Percentiles rank a stretch among this genome's conserved stretches.
phyloP scores from a whole-genome alignment of 2,888 invertebrate genomes.

The Cheiracanthium punctorium region DNA sequence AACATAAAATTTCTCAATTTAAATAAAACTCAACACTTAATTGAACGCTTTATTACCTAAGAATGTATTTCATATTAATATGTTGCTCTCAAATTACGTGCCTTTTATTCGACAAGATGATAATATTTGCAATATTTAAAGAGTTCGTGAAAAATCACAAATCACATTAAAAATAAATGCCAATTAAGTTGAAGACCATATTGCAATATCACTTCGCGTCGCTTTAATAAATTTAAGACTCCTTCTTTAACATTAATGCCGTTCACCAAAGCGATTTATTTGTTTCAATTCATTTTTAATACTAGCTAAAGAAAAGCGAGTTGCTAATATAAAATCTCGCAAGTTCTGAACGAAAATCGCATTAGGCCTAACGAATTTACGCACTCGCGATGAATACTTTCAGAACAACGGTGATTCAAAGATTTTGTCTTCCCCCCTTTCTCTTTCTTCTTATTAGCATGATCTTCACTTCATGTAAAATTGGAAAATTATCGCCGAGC shows the following conservation, averaged over 20 bases:
- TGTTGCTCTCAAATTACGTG: background rate
- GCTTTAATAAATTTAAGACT: constrained; percentile 51
- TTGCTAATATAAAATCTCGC: constrained; percentile 31
- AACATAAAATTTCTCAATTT: background rate
- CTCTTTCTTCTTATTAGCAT: constrained; percentile 52
- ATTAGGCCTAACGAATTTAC: constrained; percentile 62
- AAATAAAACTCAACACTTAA: background rate
- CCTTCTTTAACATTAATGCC: constrained; percentile 11
- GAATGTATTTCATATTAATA: background rate
- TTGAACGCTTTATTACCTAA: background rate
- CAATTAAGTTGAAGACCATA: background rate
- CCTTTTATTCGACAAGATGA: background rate
- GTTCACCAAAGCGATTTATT: constrained; percentile 55
- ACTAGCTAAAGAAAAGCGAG: constrained; percentile 28
- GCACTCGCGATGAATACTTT: constrained; percentile 45
- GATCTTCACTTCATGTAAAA: constrained; percentile 49
- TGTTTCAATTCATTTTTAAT: constrained; percentile 56
- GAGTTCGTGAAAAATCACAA: constrained; percentile 2
- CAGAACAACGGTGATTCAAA: constrained; percentile 14
- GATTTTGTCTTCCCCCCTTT: constrained; percentile 15
- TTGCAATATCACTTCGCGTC: background rate
- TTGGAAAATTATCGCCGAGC: constrained; percentile 41
- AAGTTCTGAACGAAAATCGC: constrained; percentile 44
- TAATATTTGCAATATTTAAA: background rate
- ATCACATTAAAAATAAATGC: background rate